Evolutionary conservation across 1,140 invertebrate species (phyloP), one percentile per base, ranked within the genome.

Genomic region (Caligus rogercresseyi): DNA sequence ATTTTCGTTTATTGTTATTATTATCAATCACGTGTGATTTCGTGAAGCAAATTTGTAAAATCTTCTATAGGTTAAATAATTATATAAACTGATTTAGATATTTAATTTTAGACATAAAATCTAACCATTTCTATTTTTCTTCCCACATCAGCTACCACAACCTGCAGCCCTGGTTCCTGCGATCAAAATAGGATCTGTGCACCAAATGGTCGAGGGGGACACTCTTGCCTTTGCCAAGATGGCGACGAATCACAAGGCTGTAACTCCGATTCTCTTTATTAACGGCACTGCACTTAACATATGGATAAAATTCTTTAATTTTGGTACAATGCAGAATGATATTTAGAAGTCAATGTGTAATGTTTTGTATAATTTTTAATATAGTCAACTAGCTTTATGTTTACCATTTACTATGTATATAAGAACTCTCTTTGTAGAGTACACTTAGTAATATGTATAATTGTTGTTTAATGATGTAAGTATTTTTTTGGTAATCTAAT

Each of bases 111-210:
- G n/a, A n/a, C n/a, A n/a, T 43, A n/a, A 43, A 11, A 11, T 43
- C n/a, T 43, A 11, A 43, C n/a, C 7, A 43, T 7, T 43, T 43
- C n/a, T 43, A 43, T 43, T 43, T 43, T n/a, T 11, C n/a, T 43
- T 43, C 7, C n/a, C 7, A 11, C n/a, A 11, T 43, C n/a, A 43
- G 31, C n/a, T 43, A 43, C 31, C 7, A 56, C 1, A 3, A 20
- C 54, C 4, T 56, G 54, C 54, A 21, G n/a, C 15, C n/a, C 20
- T 1, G 24, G 24, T n/a, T 3, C 54, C 19, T 56, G 54, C 14
- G 19, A 56, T n/a, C 15, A 56, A 18, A 56, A 56, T 25, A 20
- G 24, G 20, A 56, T 56, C 24, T 56, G 54, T 56, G 20, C 24
- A 15, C 54, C 54, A 18, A 25, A 56, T 56, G 54, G 54, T 18